Evolutionary conservation across 2,888 invertebrate genomes (phyloP).

Genomic region (Heterodera filipjevi): DNA sequence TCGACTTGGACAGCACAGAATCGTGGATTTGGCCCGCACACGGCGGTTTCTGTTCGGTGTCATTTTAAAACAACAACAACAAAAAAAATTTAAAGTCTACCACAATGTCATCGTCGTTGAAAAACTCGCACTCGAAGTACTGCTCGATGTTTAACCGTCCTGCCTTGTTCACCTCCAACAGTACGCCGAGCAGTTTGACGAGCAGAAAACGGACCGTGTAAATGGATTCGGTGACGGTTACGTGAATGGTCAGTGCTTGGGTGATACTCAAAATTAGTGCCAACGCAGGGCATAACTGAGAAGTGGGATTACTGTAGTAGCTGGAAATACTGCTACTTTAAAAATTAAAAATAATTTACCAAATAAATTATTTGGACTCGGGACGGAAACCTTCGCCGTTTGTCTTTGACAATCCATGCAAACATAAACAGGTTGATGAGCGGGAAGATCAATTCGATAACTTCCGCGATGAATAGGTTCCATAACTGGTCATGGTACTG

Average conservation of each 20-base stretch:
- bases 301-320: no score
- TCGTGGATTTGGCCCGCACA: slow-evolving; percentile 53
- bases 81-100: slow-evolving; percentile 28
- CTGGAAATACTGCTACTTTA: no score
- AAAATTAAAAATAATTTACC: slow-evolving; percentile 36
- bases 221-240: slow-evolving; percentile 47
- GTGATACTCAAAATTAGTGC: slow-evolving; percentile 44
- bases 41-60: slow-evolving; percentile 43
- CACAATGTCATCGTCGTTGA: slow-evolving; percentile 52
- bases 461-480: slow-evolving; percentile 51
- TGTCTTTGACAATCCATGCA: slow-evolving; percentile 47
- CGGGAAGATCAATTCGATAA: slow-evolving; percentile 49
- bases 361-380: slow-evolving; percentile 45
- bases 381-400: slow-evolving; percentile 31
- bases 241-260: slow-evolving; percentile 49
- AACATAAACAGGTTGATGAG: slow-evolving; percentile 45
- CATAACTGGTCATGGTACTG: slow-evolving; percentile 49
- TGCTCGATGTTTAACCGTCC: slow-evolving; percentile 47
- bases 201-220: slow-evolving; percentile 50
- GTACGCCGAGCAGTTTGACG: slow-evolving; percentile 43
- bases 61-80: slow-evolving; percentile 12
- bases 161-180: slow-evolving; percentile 44
- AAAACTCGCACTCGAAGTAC: slow-evolving; percentile 51
- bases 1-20: slow-evolving; percentile 48
- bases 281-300: slow-evolving; percentile 47